phyloP scores from a whole-genome alignment of 2,113 vertebrate genomes.

The Oriolus oriolus region DNA sequence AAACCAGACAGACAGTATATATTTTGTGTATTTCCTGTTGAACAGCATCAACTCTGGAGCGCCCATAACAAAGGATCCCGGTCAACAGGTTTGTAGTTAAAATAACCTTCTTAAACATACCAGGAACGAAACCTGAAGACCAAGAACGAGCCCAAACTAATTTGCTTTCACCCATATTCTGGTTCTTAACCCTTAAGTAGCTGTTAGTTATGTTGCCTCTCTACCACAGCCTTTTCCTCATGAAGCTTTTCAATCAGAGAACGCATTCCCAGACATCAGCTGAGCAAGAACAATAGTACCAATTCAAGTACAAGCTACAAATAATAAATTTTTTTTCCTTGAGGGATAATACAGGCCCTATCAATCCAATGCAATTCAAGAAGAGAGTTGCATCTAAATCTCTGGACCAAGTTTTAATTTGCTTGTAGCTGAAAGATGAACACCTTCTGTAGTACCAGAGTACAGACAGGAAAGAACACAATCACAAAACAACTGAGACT shows the following conservation, averaged over 20 bases:
- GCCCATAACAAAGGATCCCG: neutral
- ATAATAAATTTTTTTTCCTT: neutral
- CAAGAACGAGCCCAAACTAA: neutral
- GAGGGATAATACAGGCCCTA: neutral
- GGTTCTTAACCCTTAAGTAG: neutral
- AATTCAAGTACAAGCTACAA: neutral
- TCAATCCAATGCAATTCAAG: neutral
- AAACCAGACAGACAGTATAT: neutral
- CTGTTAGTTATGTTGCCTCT: neutral
- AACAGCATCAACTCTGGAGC: neutral
- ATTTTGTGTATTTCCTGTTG: neutral
- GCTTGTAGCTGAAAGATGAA: neutral
- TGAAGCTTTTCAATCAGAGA: neutral
- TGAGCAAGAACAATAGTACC: neutral
- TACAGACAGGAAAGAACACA: neutral
- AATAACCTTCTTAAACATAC: neutral
- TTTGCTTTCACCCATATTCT: neutral
- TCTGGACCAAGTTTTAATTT: neutral
- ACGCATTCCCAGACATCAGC: neutral
- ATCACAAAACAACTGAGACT: neutral
- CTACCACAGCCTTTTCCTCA: neutral
- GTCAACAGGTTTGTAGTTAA: neutral
- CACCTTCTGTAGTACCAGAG: neutral
- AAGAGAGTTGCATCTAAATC: neutral
- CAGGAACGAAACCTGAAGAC: neutral